Evolutionary conservation across 2,888 invertebrate genomes (phyloP).

Genomic region (Andrena bicolor): DNA sequence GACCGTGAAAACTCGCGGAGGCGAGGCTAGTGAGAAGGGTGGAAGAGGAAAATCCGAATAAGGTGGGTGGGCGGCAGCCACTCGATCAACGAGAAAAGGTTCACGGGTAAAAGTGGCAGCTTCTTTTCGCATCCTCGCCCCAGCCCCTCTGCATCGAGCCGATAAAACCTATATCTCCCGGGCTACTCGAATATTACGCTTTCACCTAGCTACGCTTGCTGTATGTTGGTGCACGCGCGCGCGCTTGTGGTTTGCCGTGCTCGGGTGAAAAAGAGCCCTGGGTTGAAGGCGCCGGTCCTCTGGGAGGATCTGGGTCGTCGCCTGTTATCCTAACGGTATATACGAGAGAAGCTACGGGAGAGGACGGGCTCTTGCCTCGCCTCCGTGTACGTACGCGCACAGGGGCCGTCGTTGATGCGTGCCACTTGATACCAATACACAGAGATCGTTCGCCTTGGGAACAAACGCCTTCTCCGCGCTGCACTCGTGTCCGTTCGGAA

Average conservation of each 20-base stretch:
- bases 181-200: constrained; percentile 52
- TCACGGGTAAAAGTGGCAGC: constrained; percentile 17
- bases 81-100: not conserved
- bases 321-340: constrained; percentile 71
- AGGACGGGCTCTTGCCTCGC: not conserved
- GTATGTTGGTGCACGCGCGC: too few relatives aligned
- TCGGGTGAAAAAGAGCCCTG: constrained; percentile 41
- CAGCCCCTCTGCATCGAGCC: not conserved
- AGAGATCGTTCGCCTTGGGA: too few relatives aligned
- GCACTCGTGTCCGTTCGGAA: too few relatives aligned
- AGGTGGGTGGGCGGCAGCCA: not conserved
- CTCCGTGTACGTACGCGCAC: not conserved
- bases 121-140: not conserved
- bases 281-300: constrained; percentile 55
- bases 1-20: not conserved
- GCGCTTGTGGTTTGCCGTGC: constrained; percentile 14
- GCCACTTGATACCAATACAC: too few relatives aligned
- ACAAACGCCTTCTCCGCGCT: too few relatives aligned
- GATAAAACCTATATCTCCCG: constrained; percentile 10
- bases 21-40: too few relatives aligned
- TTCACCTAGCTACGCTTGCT: constrained; percentile 56
- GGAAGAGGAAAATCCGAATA: not conserved
- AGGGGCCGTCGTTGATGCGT: not conserved
- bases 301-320: constrained; percentile 68
- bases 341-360: constrained; percentile 41